Percentiles rank a stretch among this genome's conserved stretches.
Evolutionary conservation across 2,113 vertebrate species (phyloP).

Genomic region (Mus spicilegus): DNA sequence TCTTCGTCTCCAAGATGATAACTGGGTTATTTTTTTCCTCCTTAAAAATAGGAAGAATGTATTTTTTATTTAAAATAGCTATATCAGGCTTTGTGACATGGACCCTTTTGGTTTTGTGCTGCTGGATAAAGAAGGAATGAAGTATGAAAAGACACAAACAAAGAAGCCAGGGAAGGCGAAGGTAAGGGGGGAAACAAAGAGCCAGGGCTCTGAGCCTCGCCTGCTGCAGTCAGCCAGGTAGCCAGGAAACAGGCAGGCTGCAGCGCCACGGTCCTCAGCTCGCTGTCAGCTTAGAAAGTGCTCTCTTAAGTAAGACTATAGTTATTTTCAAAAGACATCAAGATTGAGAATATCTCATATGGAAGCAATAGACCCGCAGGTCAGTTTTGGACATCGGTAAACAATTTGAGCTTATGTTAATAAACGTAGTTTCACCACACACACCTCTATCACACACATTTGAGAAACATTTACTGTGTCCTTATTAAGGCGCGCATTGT

Average conservation of each 20-base stretch:
- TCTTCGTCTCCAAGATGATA: constrained; percentile 76
- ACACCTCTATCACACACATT: constrained; percentile 6
- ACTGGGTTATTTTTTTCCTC: constrained; percentile 72
- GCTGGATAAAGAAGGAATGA: constrained; percentile 77
- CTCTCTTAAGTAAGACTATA: constrained; percentile 44
- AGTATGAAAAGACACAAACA: constrained; percentile 81
- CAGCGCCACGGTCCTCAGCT: not conserved
- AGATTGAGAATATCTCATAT: not conserved
- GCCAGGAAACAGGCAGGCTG: not conserved
- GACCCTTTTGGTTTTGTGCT: constrained; percentile 52
- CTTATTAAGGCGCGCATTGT: not conserved
- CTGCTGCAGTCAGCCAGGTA: not conserved
- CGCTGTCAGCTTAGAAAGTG: constrained; percentile 28
- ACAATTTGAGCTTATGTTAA: constrained; percentile 33
- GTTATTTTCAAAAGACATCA: constrained; percentile 17
- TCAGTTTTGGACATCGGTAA: constrained; percentile 22
- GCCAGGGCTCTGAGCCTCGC: not conserved
- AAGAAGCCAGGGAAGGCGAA: constrained; percentile 66
- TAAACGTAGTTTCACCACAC: constrained; percentile 52
- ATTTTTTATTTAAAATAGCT: constrained; percentile 62
- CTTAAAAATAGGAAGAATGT: constrained; percentile 74
- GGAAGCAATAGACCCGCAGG: not conserved
- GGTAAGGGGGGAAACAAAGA: constrained; percentile 78
- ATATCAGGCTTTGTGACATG: constrained; percentile 71
- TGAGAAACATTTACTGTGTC: constrained; percentile 22